A percentile compares a stretch with the other conserved stretches of the same genome.
These are phyloP conservation scores for Thinocorus orbignyianus DNA, from an alignment of 2,113 vertebrate species.

Conservation along the genomic window DNA sequence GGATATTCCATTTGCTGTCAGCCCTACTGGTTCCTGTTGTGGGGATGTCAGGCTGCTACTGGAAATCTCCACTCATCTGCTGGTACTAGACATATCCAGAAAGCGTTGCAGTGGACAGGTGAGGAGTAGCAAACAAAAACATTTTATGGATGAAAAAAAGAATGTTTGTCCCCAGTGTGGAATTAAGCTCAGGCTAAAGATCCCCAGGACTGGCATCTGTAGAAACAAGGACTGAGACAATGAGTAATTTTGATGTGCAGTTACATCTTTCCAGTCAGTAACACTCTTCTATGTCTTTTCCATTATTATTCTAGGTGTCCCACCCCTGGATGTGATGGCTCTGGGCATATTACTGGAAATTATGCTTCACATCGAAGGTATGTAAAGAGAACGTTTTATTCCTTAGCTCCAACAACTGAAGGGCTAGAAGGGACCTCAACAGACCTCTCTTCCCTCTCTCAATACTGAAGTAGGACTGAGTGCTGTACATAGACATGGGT, in stretches of 20 bases:
- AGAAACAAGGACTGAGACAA: not conserved
- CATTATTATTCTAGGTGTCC: slow-evolving; percentile 87
- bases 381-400: not conserved
- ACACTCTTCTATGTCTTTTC: slow-evolving; percentile 43
- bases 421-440: not conserved
- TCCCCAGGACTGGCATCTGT: not conserved
- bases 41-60: not conserved
- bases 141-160: not conserved
- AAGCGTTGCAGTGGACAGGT: not conserved
- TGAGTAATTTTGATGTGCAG: not conserved
- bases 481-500: fast-evolving
- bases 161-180: not conserved
- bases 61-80: not conserved
- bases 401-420: not conserved
- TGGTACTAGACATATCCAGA: not conserved
- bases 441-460: not conserved
- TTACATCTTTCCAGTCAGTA: not conserved
- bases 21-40: not conserved
- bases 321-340: slow-evolving; percentile 97
- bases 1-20: not conserved
- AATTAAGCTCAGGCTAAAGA: not conserved
- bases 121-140: not conserved
- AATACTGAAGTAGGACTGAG: not conserved
- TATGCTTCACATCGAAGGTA: slow-evolving; percentile 99
- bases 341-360: slow-evolving; percentile 98